A percentile compares a stretch with the other conserved stretches of the same genome.
phyloP scores from a whole-genome alignment of 2,888 invertebrate genomes.

The Ptilodon capucinus region DNA sequence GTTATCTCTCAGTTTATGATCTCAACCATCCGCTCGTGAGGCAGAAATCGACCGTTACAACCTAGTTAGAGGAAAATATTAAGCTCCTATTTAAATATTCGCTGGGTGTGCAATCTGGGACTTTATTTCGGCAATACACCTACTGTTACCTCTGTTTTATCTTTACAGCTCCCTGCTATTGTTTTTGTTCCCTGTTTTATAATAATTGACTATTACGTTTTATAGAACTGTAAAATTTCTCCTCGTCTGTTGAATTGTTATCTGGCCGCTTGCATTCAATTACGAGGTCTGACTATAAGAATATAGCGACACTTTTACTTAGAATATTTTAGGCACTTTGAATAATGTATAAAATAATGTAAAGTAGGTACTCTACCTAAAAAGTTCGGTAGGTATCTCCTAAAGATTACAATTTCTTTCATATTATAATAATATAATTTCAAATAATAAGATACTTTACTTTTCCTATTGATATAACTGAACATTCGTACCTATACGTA shows the following conservation, averaged over 20 bases:
- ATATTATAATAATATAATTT: too few relatives aligned
- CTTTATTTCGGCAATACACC: slow-evolving; percentile 25
- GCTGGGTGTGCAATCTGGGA: slow-evolving; percentile 28
- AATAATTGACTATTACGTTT: slow-evolving; percentile 24
- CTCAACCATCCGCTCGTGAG: slow-evolving; percentile 54
- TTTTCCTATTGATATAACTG: too few relatives aligned
- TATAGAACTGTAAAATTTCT: slow-evolving; percentile 20
- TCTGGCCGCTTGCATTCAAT: not conserved
- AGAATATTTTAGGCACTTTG: too few relatives aligned
- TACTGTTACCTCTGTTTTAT: slow-evolving; percentile 25
- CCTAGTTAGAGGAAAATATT: slow-evolving; percentile 55
- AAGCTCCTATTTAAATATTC: slow-evolving; percentile 56
- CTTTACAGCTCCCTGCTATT: slow-evolving; percentile 18
- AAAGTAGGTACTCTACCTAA: too few relatives aligned
- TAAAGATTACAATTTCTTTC: too few relatives aligned
- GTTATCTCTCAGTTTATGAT: slow-evolving; percentile 62
- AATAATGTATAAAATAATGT: too few relatives aligned
- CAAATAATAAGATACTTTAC: too few relatives aligned
- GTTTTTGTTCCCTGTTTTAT: slow-evolving; percentile 24
- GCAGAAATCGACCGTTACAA: slow-evolving; percentile 52
- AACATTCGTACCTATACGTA: too few relatives aligned
- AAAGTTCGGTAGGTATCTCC: too few relatives aligned
- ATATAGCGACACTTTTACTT: too few relatives aligned
- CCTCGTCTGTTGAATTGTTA: slow-evolving; percentile 9
- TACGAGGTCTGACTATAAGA: not conserved